These are phyloP conservation scores for Albula goreensis DNA, from an alignment of 2,113 vertebrate genomes.

Conservation along the genomic window DNA sequence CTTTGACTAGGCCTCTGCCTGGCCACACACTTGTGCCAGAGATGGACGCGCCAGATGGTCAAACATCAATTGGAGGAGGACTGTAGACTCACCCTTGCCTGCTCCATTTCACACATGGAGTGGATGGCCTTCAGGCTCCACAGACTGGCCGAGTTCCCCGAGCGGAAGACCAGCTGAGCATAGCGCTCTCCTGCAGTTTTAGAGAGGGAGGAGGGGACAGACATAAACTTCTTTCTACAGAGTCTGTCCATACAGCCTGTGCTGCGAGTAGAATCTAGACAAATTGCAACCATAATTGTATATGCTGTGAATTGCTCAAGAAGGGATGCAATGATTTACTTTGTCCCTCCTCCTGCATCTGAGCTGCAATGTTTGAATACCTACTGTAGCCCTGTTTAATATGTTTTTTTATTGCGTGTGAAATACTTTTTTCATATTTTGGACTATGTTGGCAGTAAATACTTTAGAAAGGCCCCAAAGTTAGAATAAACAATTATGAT, in stretches of 20 bases:
- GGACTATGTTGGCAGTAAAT: neutral
- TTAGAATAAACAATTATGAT: too few relatives aligned
- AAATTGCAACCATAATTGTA: neutral
- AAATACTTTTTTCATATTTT: neutral
- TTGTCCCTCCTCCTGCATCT: neutral
- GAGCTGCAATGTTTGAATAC: neutral
- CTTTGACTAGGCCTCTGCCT: neutral
- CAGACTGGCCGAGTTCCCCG: conserved; percentile 91
- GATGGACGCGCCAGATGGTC: neutral
- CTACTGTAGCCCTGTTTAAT: too few relatives aligned
- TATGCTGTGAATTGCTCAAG: neutral
- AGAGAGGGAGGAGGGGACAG: conserved; percentile 33
- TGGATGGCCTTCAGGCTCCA: conserved; percentile 95
- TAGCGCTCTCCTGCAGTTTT: conserved; percentile 80
- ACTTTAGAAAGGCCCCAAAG: too few relatives aligned
- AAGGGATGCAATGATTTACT: neutral
- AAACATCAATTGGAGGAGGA: neutral
- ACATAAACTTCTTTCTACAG: neutral
- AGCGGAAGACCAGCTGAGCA: conserved; percentile 94
- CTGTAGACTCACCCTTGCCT: conserved; percentile 79
- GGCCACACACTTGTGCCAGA: neutral
- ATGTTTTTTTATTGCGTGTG: neutral
- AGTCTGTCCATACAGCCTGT: neutral
- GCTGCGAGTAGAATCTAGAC: neutral
- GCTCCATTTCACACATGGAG: conserved; percentile 95